Percentiles rank a stretch among this genome's conserved stretches.
Conservation (phyloP, 2,888 invertebrate species). For the Eilema caniola region DNA sequence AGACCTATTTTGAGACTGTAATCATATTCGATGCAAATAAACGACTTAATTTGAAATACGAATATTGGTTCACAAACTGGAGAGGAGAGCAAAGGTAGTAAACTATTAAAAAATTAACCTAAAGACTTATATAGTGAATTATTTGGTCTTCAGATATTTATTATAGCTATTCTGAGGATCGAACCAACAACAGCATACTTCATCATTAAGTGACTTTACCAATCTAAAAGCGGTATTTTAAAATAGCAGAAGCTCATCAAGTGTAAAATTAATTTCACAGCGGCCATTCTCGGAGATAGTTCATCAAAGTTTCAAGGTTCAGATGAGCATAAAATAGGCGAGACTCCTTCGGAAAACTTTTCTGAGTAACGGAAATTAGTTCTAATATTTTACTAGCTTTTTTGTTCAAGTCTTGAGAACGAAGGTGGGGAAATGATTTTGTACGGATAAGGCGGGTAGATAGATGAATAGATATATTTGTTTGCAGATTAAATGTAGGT, state of each 20-base stretch:
- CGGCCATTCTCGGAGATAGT: constrained; percentile 66
- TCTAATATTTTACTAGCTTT: constrained; percentile 46
- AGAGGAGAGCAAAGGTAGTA: too few species aligned
- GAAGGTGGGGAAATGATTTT: constrained; percentile 24
- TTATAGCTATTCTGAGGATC: not conserved
- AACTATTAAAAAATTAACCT: too few species aligned
- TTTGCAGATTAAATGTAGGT: too few species aligned
- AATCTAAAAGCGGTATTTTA: constrained; percentile 43
- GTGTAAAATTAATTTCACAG: constrained; percentile 75
- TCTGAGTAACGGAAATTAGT: constrained; percentile 51
- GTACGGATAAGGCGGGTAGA: not conserved
- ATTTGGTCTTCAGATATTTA: too few species aligned
- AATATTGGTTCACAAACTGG: too few species aligned
- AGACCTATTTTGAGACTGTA: too few species aligned
- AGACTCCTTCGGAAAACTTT: constrained; percentile 51
- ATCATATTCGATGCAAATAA: too few species aligned
- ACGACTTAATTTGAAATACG: too few species aligned
- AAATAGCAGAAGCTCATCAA: constrained; percentile 65
- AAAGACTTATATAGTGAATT: too few species aligned
- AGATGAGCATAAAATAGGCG: constrained; percentile 71
- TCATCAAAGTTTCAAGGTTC: constrained; percentile 69
- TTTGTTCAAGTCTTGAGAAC: constrained; percentile 29
- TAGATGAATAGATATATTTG: not conserved
- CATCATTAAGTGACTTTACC: not conserved
- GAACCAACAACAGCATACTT: not conserved